Evolutionary conservation across 1,140 invertebrate genomes (phyloP).

Genomic region (Cyrtorhinus lividipennis): DNA sequence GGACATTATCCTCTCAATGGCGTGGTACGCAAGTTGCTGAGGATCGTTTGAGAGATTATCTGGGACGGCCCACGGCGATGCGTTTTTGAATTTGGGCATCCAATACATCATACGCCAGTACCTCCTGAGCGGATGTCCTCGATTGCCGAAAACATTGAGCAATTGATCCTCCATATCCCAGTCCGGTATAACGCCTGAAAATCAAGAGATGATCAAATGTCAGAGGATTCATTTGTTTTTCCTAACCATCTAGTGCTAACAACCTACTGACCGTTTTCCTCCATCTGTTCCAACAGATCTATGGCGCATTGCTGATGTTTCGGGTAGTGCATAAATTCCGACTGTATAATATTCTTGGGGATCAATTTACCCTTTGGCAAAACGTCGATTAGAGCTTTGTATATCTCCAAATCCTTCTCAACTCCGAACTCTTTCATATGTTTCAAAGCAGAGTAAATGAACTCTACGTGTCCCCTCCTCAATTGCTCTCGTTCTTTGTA

Average conservation of each 20-base stretch:
- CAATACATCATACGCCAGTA: constrained; percentile 91
- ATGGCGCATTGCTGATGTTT: constrained; percentile 87
- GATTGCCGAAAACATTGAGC: constrained; percentile 65
- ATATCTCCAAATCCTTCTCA: constrained; percentile 76
- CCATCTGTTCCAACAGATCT: constrained; percentile 79
- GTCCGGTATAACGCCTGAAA: constrained; percentile 75
- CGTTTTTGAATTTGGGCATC: constrained; percentile 92
- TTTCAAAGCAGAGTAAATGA: constrained; percentile 76
- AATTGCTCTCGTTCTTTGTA: constrained; percentile 45
- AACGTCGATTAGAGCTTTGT: constrained; percentile 78
- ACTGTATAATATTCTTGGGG: constrained; percentile 62
- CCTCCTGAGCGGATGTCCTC: constrained; percentile 63
- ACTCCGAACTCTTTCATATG: constrained; percentile 84
- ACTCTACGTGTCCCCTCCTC: constrained; percentile 73
- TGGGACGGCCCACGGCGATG: constrained; percentile 79
- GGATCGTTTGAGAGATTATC: constrained; percentile 53
- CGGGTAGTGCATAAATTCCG: constrained; percentile 81
- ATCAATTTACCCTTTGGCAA: constrained; percentile 86
- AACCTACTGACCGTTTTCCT: constrained; percentile 51
- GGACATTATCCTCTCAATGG: constrained; percentile 69
- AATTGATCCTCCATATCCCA: constrained; percentile 69
- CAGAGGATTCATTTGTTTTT: background rate
- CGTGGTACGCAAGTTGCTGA: constrained; percentile 68
- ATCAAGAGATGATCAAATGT: constrained; percentile 13
- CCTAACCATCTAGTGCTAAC: background rate